phyloP scores from a whole-genome alignment of 2,888 invertebrate genomes.

The Lepidocyrtinus sp. region DNA sequence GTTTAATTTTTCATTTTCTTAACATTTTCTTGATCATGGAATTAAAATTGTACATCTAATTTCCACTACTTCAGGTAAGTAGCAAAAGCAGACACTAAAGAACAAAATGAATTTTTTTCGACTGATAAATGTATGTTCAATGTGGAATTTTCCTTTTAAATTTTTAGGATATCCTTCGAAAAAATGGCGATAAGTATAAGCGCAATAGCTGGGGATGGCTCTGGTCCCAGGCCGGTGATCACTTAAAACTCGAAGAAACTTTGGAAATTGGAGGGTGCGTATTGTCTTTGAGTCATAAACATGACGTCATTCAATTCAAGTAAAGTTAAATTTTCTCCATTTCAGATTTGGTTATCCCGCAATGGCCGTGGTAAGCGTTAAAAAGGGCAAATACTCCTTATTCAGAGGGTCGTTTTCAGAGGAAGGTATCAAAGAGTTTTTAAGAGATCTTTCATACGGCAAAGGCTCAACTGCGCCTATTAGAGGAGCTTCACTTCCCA shows the following conservation, averaged over 20 bases:
- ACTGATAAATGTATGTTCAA: too few species aligned
- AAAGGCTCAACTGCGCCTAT: conserved; percentile 92
- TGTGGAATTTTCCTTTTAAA: too few species aligned
- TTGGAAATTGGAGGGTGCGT: conserved; percentile 88
- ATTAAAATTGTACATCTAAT: too few species aligned
- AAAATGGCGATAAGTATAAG: conserved; percentile 92
- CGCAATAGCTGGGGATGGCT: conserved; percentile 80
- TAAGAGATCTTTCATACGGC: conserved; percentile 91
- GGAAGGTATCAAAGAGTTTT: conserved; percentile 96
- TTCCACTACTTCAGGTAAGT: too few species aligned
- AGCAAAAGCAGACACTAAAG: too few species aligned
- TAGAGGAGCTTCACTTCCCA: conserved; percentile 85
- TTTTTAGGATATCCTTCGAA: conserved; percentile 73
- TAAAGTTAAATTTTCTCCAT: neutral
- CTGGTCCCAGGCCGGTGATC: conserved; percentile 94
- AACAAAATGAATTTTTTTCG: too few species aligned
- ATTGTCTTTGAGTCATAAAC: too few species aligned
- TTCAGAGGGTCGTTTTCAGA: conserved; percentile 94
- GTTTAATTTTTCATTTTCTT: too few species aligned
- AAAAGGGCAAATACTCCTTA: conserved; percentile 97
- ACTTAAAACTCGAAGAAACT: conserved; percentile 86
- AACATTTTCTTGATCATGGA: too few species aligned
- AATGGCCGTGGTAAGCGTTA: conserved; percentile 95
- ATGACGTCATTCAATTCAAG: too few species aligned
- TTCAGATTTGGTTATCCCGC: conserved; percentile 95